A percentile compares a stretch with the other conserved stretches of the same genome.
phyloP scores from a whole-genome alignment of 2,113 vertebrate genomes.

The Cyprinodon variegatus region DNA sequence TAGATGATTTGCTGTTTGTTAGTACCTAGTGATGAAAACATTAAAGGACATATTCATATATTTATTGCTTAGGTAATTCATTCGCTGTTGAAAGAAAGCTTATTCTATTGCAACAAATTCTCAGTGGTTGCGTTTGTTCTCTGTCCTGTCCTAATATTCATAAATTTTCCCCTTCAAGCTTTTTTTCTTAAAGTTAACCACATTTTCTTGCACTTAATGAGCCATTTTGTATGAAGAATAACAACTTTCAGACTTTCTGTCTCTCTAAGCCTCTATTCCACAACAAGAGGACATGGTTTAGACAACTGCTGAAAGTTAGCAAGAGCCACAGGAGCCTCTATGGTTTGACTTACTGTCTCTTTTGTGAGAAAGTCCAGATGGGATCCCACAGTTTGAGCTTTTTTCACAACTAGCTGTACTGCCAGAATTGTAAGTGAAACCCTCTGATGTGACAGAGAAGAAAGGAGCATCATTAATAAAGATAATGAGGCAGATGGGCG shows the following conservation, averaged over 20 bases:
- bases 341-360: slow-evolving; percentile 54
- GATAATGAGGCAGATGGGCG: slow-evolving; percentile 73
- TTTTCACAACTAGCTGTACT: slow-evolving; percentile 67
- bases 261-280: slow-evolving; percentile 53
- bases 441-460: slow-evolving; percentile 67
- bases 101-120: slow-evolving; percentile 52
- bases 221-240: slow-evolving; percentile 45
- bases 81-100: slow-evolving; percentile 30
- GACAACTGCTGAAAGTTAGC: slow-evolving; percentile 63
- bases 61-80: slow-evolving; percentile 47
- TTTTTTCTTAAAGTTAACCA: slow-evolving; percentile 62
- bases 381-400: slow-evolving; percentile 67
- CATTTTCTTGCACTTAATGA: slow-evolving; percentile 46
- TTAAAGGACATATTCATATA: slow-evolving; percentile 43
- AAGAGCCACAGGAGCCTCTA: slow-evolving; percentile 49
- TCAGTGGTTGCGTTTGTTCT: slow-evolving; percentile 42
- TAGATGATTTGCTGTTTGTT: slow-evolving; percentile 43
- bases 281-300: slow-evolving; percentile 49
- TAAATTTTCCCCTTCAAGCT: slow-evolving; percentile 57
- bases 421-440: slow-evolving; percentile 60
- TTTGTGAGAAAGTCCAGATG: slow-evolving; percentile 77
- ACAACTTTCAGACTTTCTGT: slow-evolving; percentile 62
- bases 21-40: slow-evolving; percentile 52
- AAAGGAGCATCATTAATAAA: slow-evolving; percentile 74
- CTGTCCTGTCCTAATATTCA: slow-evolving; percentile 52